Evolutionary conservation across 2,797 vertebrate genomes (phyloP), one percentile per base, ranked within the genome.

Genomic region (Mormyrus hasselquistii): DNA sequence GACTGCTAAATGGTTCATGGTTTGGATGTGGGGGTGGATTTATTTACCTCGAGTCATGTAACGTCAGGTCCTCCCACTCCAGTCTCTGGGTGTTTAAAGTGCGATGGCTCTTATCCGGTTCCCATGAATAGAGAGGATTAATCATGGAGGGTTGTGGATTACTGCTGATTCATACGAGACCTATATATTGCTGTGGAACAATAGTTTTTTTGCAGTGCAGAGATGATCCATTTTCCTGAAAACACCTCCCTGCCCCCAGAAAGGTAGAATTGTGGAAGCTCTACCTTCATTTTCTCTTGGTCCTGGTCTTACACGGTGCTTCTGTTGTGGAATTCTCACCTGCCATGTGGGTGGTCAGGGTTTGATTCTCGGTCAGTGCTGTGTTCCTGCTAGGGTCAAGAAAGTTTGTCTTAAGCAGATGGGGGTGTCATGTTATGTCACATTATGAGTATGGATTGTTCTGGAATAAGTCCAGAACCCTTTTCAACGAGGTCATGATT

Each of bases 81-180:
- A 82, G 87, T 50, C 55, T 88, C 53, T 5, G 44, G 44, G 41
- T 89, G 8, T 89, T 83, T 84, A 16, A 73, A 87, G 86, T 82
- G 44, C 76, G 19, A 76, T n/a, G n/a, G 12, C 5, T 19, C 50
- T 53, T 83, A 79, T 65, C 86, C n/a, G 8, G 53, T 52, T 59
- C 85, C 69, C 86, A 57, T 62, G 86, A 88, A 52, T 69, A 62
- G 55, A 59, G 50, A 82, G 53, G 86, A 89, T 87, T 89, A 87
- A 89, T 89, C 89, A 79, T n/a, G 10, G 38, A 57, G 89, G 49
- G 41, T 57, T 38, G 50, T 83, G 69, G 73, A 88, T 52, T 79
- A 86, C 22, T 89, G 62, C 49, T 87, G 84, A 87, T 87, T 89
- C 89, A 87, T 76, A 53, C 57, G 29, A 16, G 84, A 87, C 52